Base-by-base conservation (phyloP, 2,888 invertebrate genomes). In the Cabera pusaria region DNA sequence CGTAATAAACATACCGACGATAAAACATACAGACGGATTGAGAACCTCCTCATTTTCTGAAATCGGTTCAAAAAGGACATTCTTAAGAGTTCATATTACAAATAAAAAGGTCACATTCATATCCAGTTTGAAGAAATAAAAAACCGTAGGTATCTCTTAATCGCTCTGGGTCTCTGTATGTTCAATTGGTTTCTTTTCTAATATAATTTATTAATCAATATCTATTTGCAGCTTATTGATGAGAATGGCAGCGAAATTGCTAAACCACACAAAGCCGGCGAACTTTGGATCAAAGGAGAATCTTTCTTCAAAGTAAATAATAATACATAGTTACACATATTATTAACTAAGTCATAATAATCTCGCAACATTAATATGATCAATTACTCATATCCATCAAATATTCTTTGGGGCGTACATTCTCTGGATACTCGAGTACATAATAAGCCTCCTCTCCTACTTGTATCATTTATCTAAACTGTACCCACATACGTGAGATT, bases 281-380 rank as follows among this genome's bases (percentile, higher is more conserved):
- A 74, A 42, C 59, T 74, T 1, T 72, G 68, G 67, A 31, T 74
- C 25, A 73, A 61, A 50, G 68, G 73, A 18, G 55, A 68, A 17
- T 50, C 48, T 6, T 73, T 74, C 52, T 76, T 74, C 38, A 72
- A 55, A 66, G 73, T 74, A 64, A 55, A 12, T 28, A 6, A 27
- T 17, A 11, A n/a, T n/a, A n/a, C n/a, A n/a, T n/a, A n/a, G n/a
- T n/a, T n/a, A n/a, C n/a, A n/a, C n/a, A n/a, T n/a, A n/a, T n/a
- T n/a, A n/a, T n/a, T n/a, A n/a, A n/a, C n/a, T n/a, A 25, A 20
- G 28, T 28, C 21, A 33, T 28, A 12, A 6, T 9, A 31, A 9
- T 14, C n/a, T 16, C 9, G 10, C 17, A 9, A 32, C n/a, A 17
- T 35, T 8, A 8, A 10, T 12, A 4, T 24, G 8, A n/a, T 9